Evolutionary conservation across 1,140 invertebrate genomes (phyloP).

Genomic region (Eueides isabella): DNA sequence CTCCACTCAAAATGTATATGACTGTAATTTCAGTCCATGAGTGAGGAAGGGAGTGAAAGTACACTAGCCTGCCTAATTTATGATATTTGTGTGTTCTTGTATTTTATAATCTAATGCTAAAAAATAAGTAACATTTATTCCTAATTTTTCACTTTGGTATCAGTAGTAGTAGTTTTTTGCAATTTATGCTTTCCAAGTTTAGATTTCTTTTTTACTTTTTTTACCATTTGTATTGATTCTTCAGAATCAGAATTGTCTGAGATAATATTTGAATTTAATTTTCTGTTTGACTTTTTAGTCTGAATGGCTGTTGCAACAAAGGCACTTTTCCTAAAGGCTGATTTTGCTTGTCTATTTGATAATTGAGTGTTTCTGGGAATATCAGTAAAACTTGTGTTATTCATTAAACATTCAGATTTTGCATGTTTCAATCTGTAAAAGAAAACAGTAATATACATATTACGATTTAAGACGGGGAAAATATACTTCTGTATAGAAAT

Average conservation of each 20-base stretch:
- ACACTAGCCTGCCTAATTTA: background rate
- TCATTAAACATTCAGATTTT: slow-evolving; percentile 63
- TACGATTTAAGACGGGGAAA: background rate
- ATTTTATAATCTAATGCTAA: too few species aligned
- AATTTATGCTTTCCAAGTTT: slow-evolving; percentile 71
- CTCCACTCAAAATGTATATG: too few species aligned
- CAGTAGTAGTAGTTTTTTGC: slow-evolving; percentile 50
- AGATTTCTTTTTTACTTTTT: slow-evolving; percentile 79
- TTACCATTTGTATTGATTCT: slow-evolving; percentile 72
- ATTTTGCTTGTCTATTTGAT: slow-evolving; percentile 64
- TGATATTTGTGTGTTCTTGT: too few species aligned
- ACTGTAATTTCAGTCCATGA: too few species aligned
- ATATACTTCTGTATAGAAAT: background rate
- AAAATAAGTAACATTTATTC: slow-evolving; percentile 5
- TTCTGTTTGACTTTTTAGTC: slow-evolving; percentile 64
- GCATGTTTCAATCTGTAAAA: slow-evolving; percentile 70
- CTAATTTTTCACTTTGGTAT: slow-evolving; percentile 48
- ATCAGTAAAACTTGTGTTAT: slow-evolving; percentile 76
- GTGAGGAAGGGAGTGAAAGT: too few species aligned
- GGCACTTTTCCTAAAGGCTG: slow-evolving; percentile 83
- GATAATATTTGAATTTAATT: slow-evolving; percentile 53
- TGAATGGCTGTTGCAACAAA: slow-evolving; percentile 83
- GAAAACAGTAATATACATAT: slow-evolving; percentile 22
- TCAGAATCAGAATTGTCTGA: slow-evolving; percentile 82
- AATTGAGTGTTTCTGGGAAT: slow-evolving; percentile 67